Percentiles rank a stretch among this genome's conserved stretches.
phyloP scores from a whole-genome alignment of 2,113 vertebrate species.

The Columba janthina region DNA sequence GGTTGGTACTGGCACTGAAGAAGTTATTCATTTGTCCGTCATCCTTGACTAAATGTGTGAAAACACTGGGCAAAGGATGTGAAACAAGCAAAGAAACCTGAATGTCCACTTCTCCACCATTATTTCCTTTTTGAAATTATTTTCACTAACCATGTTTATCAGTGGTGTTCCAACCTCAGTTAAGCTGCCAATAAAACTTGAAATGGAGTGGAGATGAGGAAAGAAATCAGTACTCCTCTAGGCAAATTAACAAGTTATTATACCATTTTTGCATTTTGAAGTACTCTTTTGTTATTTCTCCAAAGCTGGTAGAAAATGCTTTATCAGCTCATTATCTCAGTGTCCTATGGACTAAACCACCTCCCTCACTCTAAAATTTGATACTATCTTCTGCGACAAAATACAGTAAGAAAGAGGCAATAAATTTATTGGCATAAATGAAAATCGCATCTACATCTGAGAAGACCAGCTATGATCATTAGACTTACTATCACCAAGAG shows the following conservation, averaged over 20 bases:
- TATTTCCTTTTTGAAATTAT: not conserved
- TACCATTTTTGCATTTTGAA: slow-evolving; percentile 14
- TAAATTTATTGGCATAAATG: not conserved
- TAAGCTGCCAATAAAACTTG: not conserved
- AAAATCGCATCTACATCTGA: not conserved
- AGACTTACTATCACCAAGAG: not conserved
- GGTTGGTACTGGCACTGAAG: not conserved
- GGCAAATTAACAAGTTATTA: not conserved
- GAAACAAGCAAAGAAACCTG: not conserved
- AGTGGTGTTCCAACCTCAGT: not conserved
- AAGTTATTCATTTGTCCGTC: not conserved
- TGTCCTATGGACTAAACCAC: not conserved
- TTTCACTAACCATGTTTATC: not conserved
- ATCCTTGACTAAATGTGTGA: not conserved
- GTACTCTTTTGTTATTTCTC: slow-evolving; percentile 9
- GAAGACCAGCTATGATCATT: not conserved
- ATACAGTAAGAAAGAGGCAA: not conserved
- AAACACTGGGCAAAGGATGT: not conserved
- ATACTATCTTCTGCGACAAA: not conserved
- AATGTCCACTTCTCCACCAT: not conserved
- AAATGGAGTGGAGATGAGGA: not conserved
- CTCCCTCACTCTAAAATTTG: not conserved
- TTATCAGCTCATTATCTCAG: slow-evolving; percentile 46
- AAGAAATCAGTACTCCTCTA: not conserved
- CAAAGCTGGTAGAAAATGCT: slow-evolving; percentile 52